These are phyloP conservation scores for Scortum barcoo DNA, from an alignment of 2,113 vertebrate species.

Conservation along the genomic window DNA sequence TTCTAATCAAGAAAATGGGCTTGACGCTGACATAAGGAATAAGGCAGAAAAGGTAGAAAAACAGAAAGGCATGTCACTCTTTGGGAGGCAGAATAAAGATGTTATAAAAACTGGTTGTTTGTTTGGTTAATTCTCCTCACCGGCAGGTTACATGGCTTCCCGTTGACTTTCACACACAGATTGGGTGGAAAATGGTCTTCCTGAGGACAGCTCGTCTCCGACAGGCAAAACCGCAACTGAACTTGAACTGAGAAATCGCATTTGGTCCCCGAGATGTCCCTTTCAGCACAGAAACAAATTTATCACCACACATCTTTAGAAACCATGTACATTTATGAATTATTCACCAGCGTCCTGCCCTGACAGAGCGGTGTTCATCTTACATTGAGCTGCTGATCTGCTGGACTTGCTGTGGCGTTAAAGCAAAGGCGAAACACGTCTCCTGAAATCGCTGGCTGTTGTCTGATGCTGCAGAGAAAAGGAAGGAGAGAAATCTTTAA, in stretches of 20 bases:
- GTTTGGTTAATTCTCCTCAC: slow-evolving; percentile 73
- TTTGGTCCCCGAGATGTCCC: slow-evolving; percentile 99
- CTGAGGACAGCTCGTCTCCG: slow-evolving; percentile 99
- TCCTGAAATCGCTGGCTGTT: slow-evolving; percentile 99
- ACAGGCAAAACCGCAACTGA: slow-evolving; percentile 99
- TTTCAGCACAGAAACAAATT: slow-evolving; percentile 70
- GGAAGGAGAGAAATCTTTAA: slow-evolving; percentile 7
- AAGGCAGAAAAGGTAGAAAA: neutral
- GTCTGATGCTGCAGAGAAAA: slow-evolving; percentile 89
- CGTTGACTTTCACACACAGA: slow-evolving; percentile 98
- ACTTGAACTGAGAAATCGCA: slow-evolving; percentile 99
- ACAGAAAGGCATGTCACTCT: neutral
- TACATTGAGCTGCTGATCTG: slow-evolving; percentile 99
- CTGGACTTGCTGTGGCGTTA: slow-evolving; percentile 98
- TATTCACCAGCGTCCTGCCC: slow-evolving; percentile 14
- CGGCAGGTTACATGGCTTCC: slow-evolving; percentile 98
- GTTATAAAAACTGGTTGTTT: neutral
- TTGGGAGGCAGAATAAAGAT: neutral
- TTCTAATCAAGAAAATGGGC: neutral
- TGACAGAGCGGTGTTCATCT: slow-evolving; percentile 62
- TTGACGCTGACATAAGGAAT: neutral
- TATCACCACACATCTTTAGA: slow-evolving; percentile 10
- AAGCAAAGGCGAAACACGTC: slow-evolving; percentile 97
- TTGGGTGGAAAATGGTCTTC: slow-evolving; percentile 99
- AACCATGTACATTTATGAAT: slow-evolving; percentile 23